These are phyloP conservation scores for Anolis apletophallus DNA, from an alignment of 2,797 vertebrate genomes.

Conservation along the genomic window DNA sequence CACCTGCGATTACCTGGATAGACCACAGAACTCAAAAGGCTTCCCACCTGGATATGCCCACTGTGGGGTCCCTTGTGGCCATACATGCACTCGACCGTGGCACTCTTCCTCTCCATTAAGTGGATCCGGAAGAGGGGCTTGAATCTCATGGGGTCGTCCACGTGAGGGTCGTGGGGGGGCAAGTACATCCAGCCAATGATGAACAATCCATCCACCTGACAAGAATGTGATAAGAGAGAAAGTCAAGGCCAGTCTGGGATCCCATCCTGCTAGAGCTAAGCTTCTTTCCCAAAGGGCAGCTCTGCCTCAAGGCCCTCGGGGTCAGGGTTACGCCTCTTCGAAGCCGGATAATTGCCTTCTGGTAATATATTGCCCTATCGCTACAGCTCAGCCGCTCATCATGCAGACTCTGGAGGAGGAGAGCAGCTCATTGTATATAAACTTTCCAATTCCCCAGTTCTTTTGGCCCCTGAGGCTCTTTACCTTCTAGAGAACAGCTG, in stretches of 20 bases:
- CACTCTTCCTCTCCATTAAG: constrained; percentile 90
- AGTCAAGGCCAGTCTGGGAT: accelerated
- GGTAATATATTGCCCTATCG: constrained; percentile 31
- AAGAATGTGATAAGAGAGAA: not conserved
- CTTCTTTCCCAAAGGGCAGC: not conserved
- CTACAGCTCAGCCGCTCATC: constrained; percentile 41
- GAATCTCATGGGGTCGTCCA: constrained; percentile 96
- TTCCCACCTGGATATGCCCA: constrained; percentile 93
- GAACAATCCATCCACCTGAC: constrained; percentile 93
- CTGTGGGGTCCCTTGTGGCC: constrained; percentile 97
- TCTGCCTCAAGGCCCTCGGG: not conserved
- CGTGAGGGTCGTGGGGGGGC: constrained; percentile 95
- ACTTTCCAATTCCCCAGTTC: constrained; percentile 45
- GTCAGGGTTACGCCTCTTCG: constrained; percentile 31
- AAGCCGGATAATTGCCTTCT: constrained; percentile 26
- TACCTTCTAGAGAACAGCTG: constrained; percentile 16
- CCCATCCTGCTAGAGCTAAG: not conserved
- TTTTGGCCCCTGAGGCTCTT: constrained; percentile 32
- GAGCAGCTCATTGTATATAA: constrained; percentile 33
- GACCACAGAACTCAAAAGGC: not conserved
- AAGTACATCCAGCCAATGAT: constrained; percentile 99
- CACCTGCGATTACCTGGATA: not conserved
- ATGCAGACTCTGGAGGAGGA: constrained; percentile 18
- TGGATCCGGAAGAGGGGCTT: constrained; percentile 96
- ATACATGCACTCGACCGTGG: constrained; percentile 97